Percentiles rank a stretch among this genome's conserved stretches.
Evolutionary conservation across 2,888 invertebrate species (phyloP).

Genomic region (Agrochola litura): DNA sequence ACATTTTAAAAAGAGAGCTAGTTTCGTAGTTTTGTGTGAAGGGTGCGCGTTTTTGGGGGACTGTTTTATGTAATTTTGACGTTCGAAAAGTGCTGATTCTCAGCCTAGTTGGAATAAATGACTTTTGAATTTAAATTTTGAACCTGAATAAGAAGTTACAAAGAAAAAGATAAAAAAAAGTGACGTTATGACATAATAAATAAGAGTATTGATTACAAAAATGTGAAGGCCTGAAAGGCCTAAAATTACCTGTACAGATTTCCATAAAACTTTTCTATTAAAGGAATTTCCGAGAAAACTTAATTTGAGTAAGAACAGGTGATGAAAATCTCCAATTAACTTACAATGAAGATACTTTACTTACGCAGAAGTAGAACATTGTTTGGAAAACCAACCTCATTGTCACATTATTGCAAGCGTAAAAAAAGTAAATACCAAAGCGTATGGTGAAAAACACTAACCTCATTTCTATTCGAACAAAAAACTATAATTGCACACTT

Average conservation of each 20-base stretch:
- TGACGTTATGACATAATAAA: background rate
- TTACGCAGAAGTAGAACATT: constrained; percentile 33
- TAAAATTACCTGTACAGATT: background rate
- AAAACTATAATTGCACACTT: constrained; percentile 53
- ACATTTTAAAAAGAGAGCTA: background rate
- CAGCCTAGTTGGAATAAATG: too few species aligned
- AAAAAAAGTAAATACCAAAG: constrained; percentile 38
- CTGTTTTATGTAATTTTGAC: too few species aligned
- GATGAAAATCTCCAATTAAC: constrained; percentile 33
- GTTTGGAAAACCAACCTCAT: constrained; percentile 29
- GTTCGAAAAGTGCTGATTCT: too few species aligned
- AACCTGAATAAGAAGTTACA: background rate
- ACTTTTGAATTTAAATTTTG: too few species aligned
- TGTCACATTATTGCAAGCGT: constrained; percentile 30
- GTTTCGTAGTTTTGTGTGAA: too few species aligned
- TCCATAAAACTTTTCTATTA: background rate
- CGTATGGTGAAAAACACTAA: constrained; percentile 31
- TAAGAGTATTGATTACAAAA: background rate
- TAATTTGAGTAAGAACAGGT: constrained; percentile 24
- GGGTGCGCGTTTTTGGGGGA: too few species aligned
- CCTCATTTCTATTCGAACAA: constrained; percentile 48
- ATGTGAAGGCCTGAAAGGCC: background rate
- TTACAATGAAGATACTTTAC: constrained; percentile 17
- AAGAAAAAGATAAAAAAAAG: background rate
- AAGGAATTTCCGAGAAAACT: background rate